These are phyloP conservation scores for Emydocephalus ijimae DNA, from an alignment of 2,113 vertebrate species.

Conservation along the genomic window DNA sequence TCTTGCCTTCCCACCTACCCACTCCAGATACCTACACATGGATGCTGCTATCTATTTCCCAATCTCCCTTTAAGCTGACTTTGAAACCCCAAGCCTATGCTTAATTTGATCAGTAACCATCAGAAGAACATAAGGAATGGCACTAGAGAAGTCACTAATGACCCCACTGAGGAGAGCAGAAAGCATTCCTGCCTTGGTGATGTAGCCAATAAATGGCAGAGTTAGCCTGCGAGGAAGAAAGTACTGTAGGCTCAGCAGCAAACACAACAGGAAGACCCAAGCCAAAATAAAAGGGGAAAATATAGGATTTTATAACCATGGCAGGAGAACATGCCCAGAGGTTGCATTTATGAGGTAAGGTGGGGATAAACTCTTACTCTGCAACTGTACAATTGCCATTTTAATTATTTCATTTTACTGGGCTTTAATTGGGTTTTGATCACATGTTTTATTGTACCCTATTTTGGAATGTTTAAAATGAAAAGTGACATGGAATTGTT, in stretches of 20 bases:
- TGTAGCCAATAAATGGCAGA: not conserved
- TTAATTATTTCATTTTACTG: not conserved
- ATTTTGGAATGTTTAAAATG: not conserved
- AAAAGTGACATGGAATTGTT: not conserved
- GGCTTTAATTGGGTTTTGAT: not conserved
- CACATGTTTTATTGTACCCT: not conserved
- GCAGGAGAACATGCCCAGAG: not conserved
- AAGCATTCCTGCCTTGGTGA: not conserved
- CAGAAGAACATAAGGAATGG: not conserved
- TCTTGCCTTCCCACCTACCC: not conserved
- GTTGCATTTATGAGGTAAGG: not conserved
- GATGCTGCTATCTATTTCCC: not conserved
- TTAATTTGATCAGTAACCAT: not conserved
- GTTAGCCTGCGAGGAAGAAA: not conserved
- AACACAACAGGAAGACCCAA: not conserved
- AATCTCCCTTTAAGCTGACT: not conserved
- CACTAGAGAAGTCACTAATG: not conserved
- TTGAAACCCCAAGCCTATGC: not conserved
- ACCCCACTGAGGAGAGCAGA: not conserved
- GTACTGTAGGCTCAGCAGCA: not conserved
- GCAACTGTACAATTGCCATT: not conserved
- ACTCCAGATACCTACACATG: not conserved
- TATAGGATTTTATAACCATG: not conserved
- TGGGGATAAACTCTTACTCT: not conserved
- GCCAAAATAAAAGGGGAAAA: not conserved